Percentiles rank a stretch among this genome's conserved stretches.
Evolutionary conservation across 2,888 invertebrate species (phyloP).

Genomic region (Macrosoma leucophasiata): DNA sequence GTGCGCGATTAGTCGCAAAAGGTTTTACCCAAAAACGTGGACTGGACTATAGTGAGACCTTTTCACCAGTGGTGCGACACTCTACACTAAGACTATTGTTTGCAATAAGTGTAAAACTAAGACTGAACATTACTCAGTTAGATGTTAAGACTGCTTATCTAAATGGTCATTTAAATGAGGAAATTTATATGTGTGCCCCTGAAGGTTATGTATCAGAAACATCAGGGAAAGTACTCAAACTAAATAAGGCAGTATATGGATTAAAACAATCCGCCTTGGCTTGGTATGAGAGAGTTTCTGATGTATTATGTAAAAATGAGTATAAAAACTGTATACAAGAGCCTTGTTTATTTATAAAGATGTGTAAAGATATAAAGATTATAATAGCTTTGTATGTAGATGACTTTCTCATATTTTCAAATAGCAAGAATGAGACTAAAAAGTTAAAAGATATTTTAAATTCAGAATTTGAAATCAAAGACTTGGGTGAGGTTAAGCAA

Average conservation of each 20-base stretch:
- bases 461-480: constrained; percentile 7
- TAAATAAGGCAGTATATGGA: constrained; percentile 8
- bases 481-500: constrained; percentile 8
- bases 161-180: constrained; percentile 17
- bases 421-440: constrained; percentile 3
- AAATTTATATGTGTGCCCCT: constrained; percentile 13
- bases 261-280: constrained; percentile 3
- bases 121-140: constrained; percentile 15
- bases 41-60: constrained; percentile 20
- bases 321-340: constrained; percentile 18
- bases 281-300: constrained; percentile 10
- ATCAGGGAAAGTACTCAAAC: too few species aligned
- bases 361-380: constrained; percentile 11
- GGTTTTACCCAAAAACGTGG: constrained; percentile 18
- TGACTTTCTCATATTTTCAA: constrained; percentile 21
- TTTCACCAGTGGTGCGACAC: constrained; percentile 20
- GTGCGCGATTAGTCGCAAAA: constrained; percentile 18
- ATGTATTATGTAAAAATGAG: constrained; percentile 13
- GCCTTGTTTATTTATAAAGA: constrained; percentile 18
- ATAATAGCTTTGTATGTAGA: constrained; percentile 20
- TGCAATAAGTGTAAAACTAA: constrained; percentile 16
- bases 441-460: constrained; percentile 5
- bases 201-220: constrained; percentile 4
- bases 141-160: constrained; percentile 21
- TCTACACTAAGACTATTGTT: constrained; percentile 19